These are phyloP conservation scores for Microplitis deprimator DNA, from an alignment of 2,888 invertebrate genomes.

Conservation along the genomic window DNA sequence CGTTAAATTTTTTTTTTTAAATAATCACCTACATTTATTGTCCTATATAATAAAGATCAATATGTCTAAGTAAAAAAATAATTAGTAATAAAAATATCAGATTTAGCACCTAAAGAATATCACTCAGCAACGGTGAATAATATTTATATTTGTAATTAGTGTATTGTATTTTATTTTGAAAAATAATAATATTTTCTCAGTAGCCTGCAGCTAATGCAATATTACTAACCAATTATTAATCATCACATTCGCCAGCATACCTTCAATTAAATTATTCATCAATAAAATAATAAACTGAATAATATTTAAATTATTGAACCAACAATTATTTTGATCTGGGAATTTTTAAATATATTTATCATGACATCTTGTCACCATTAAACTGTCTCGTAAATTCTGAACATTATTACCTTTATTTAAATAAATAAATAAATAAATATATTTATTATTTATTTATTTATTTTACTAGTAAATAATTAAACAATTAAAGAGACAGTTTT, in stretches of 20 bases:
- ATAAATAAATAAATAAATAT: background rate
- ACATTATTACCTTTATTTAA: slow-evolving; percentile 14
- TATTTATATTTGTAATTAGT: background rate
- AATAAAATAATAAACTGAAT: background rate
- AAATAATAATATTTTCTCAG: background rate
- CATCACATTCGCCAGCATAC: background rate
- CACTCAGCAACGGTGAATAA: background rate
- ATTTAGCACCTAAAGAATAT: background rate
- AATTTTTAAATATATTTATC: slow-evolving; percentile 8
- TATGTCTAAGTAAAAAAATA: background rate
- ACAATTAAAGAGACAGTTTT: slow-evolving; percentile 44
- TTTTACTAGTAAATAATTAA: background rate
- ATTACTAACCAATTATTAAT: background rate
- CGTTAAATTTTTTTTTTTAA: background rate
- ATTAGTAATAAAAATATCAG: background rate
- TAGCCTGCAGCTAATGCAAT: background rate
- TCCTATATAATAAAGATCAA: background rate
- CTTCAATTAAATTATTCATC: background rate
- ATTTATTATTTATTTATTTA: no score
- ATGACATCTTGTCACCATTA: slow-evolving; percentile 13
- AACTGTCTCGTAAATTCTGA: background rate
- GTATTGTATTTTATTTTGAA: background rate
- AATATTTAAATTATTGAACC: background rate
- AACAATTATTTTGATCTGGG: slow-evolving; percentile 29
- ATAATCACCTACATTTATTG: background rate